Evolutionary conservation across 2,888 invertebrate genomes (phyloP).

Genomic region (Noctua fimbriata): DNA sequence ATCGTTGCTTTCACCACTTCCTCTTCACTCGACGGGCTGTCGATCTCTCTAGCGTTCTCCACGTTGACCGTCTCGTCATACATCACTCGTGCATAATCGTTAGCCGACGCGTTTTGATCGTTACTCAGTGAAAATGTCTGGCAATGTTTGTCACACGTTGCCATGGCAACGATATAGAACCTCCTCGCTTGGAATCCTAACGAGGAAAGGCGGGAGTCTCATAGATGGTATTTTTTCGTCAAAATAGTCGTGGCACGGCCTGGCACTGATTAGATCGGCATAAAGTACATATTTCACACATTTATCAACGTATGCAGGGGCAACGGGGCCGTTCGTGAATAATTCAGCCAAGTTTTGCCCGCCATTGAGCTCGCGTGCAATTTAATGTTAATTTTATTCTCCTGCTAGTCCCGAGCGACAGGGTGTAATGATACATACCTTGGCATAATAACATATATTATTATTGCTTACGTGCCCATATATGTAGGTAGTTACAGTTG

Average conservation of each 20-base stretch:
- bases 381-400: slow-evolving; percentile 57
- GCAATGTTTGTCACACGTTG: slow-evolving; percentile 87
- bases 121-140: slow-evolving; percentile 79
- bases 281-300: slow-evolving; percentile 64
- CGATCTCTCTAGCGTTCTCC: slow-evolving; percentile 90
- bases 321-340: slow-evolving; percentile 47
- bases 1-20: slow-evolving; percentile 80
- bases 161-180: slow-evolving; percentile 82
- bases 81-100: slow-evolving; percentile 81
- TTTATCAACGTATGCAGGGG: slow-evolving; percentile 66
- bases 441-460: slow-evolving; percentile 14
- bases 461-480: slow-evolving; percentile 7
- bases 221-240: slow-evolving; percentile 58
- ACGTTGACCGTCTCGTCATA: slow-evolving; percentile 91
- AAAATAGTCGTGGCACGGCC: slow-evolving; percentile 68
- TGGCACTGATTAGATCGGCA: slow-evolving; percentile 66
- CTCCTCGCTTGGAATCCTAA: slow-evolving; percentile 72
- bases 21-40: slow-evolving; percentile 84
- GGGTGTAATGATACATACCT: slow-evolving; percentile 38
- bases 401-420: slow-evolving; percentile 13
- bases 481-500: neutral
- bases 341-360: slow-evolving; percentile 21
- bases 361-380: slow-evolving; percentile 48
- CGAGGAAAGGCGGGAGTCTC: slow-evolving; percentile 70
- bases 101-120: slow-evolving; percentile 62